Evolutionary conservation across 2,797 vertebrate genomes (phyloP).

Genomic region (Carduelis carduelis): DNA sequence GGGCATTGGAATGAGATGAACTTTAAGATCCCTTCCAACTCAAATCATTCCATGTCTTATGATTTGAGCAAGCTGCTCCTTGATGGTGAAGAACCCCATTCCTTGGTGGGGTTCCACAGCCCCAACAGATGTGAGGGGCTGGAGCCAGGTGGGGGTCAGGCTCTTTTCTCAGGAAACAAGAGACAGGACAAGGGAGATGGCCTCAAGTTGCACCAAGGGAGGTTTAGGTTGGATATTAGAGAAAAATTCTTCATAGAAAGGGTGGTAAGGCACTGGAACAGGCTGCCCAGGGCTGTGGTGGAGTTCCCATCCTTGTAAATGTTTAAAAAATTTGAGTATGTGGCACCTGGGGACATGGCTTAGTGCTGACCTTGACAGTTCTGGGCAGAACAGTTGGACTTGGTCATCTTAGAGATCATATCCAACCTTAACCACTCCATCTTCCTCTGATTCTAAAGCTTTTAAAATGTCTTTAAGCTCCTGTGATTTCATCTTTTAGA

Average conservation of each 20-base stretch:
- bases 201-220: background rate
- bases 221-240: background rate
- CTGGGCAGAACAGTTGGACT: background rate
- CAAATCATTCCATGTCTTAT: background rate
- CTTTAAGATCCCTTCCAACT: background rate
- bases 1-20: background rate
- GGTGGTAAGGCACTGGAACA: background rate
- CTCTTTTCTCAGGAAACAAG: background rate
- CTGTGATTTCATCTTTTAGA: background rate
- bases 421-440: background rate
- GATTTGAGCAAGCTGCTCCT: background rate
- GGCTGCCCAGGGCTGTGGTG: background rate
- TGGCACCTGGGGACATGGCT: background rate
- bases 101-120: background rate
- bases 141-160: background rate
- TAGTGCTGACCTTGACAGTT: background rate
- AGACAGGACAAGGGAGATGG: background rate
- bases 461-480: background rate
- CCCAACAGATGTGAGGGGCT: background rate
- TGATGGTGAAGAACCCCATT: fast-evolving
- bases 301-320: background rate
- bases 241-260: background rate
- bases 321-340: background rate
- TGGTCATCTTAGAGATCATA: background rate
- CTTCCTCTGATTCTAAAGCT: background rate